Conservation (phyloP, 2,113 vertebrate genomes). For the Hyperopisus bebe region DNA sequence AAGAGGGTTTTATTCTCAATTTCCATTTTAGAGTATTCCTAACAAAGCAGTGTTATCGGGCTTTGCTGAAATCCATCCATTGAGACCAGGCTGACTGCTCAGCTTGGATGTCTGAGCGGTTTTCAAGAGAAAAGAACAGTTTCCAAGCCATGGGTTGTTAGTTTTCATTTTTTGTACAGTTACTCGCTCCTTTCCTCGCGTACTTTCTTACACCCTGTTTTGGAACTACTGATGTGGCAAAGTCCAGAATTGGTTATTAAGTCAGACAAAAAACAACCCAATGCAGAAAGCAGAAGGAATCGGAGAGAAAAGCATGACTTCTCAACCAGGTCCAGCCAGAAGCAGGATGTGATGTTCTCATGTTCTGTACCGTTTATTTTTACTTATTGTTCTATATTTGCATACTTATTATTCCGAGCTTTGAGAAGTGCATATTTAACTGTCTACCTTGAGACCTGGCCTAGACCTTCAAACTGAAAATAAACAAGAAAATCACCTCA, state of each 20-base stretch:
- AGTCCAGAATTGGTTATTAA: slow-evolving; percentile 39
- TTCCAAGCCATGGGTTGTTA: slow-evolving; percentile 51
- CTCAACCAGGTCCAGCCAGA: not conserved
- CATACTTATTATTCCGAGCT: not conserved
- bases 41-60: slow-evolving; percentile 55
- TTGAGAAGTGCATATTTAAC: not conserved
- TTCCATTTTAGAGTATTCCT: slow-evolving; percentile 51
- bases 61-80: slow-evolving; percentile 55
- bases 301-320: slow-evolving; percentile 12
- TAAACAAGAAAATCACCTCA: not conserved
- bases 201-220: slow-evolving; percentile 31
- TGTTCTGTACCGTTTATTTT: not conserved
- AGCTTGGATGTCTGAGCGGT: slow-evolving; percentile 53
- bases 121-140: slow-evolving; percentile 48
- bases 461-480: slow-evolving; percentile 1
- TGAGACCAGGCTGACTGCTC: slow-evolving; percentile 49
- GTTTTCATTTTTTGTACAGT: slow-evolving; percentile 47
- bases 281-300: slow-evolving; percentile 41
- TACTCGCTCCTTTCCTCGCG: slow-evolving; percentile 26
- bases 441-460: not conserved
- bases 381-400: not conserved
- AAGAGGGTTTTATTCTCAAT: not conserved
- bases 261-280: slow-evolving; percentile 39
- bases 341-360: not conserved
- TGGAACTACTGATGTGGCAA: slow-evolving; percentile 38